A percentile compares a stretch with the other conserved stretches of the same genome.
These are phyloP conservation scores for Cuniculus paca DNA, from an alignment of 2,797 vertebrate species.

Conservation along the genomic window DNA sequence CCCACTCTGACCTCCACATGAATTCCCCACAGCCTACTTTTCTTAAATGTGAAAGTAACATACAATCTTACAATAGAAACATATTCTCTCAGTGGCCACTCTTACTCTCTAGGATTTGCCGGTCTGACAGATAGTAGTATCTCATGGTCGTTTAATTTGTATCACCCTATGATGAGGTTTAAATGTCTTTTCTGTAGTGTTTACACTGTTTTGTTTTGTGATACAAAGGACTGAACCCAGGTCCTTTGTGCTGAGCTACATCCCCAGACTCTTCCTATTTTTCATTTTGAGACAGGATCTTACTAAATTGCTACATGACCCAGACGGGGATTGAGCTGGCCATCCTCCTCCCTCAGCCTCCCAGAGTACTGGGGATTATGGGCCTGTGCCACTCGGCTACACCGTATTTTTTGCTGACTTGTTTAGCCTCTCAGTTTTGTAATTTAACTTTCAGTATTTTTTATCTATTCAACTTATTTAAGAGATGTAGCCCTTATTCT, in stretches of 20 bases:
- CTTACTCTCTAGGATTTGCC: neutral
- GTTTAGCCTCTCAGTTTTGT: constrained; percentile 23
- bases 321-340: neutral
- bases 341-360: neutral
- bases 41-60: constrained; percentile 11
- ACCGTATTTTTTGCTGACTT: neutral
- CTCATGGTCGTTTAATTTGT: neutral
- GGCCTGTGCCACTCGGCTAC: neutral
- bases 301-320: neutral
- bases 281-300: neutral
- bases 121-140: neutral
- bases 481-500: neutral
- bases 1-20: no score
- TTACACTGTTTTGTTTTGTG: neutral
- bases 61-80: neutral
- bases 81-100: neutral
- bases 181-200: neutral
- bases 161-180: neutral
- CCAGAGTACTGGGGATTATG: neutral
- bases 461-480: neutral
- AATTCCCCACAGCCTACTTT: neutral
- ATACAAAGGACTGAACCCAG: neutral
- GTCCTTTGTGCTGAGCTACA: neutral
- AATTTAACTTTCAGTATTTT: neutral
- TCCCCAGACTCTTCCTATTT: neutral